A percentile compares a stretch with the other conserved stretches of the same genome.
phyloP scores from a whole-genome alignment of 1,140 invertebrate species.

The Mylabris phalerata region DNA sequence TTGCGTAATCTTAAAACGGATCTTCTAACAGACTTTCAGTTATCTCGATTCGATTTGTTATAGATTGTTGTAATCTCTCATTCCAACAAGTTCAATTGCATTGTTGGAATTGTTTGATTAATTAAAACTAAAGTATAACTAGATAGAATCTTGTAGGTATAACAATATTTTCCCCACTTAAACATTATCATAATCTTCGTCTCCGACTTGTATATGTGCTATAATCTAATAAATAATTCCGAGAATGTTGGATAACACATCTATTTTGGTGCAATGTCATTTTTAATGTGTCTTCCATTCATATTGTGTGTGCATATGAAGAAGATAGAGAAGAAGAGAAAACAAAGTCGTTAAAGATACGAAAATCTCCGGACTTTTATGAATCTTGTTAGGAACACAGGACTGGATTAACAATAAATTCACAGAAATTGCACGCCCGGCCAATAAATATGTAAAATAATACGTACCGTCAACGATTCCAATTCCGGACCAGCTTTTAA shows the following conservation, averaged over 20 bases:
- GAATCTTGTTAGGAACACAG: slow-evolving; percentile 2
- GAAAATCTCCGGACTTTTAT: slow-evolving; percentile 7
- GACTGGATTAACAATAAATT: slow-evolving; percentile 7
- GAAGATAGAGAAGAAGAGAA: not conserved
- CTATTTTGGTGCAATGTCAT: not conserved
- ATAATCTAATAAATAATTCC: not conserved
- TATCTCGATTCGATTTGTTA: not conserved
- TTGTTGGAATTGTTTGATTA: not conserved
- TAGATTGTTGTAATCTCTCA: too few relatives aligned
- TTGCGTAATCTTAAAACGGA: not conserved
- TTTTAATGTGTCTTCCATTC: not conserved
- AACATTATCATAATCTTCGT: too few relatives aligned
- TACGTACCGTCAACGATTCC: not conserved
- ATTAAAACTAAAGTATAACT: not conserved
- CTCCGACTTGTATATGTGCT: not conserved
- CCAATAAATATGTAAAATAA: slow-evolving; percentile 12
- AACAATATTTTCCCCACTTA: not conserved
- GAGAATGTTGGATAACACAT: not conserved
- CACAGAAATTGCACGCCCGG: slow-evolving; percentile 3
- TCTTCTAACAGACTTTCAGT: not conserved
- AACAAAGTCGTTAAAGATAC: slow-evolving; percentile 1
- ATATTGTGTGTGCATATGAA: not conserved
- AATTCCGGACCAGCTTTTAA: too few relatives aligned
- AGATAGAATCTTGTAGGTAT: not conserved
- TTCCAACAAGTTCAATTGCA: not conserved